phyloP scores from a whole-genome alignment of 2,888 invertebrate species.

The Pammene aurita region DNA sequence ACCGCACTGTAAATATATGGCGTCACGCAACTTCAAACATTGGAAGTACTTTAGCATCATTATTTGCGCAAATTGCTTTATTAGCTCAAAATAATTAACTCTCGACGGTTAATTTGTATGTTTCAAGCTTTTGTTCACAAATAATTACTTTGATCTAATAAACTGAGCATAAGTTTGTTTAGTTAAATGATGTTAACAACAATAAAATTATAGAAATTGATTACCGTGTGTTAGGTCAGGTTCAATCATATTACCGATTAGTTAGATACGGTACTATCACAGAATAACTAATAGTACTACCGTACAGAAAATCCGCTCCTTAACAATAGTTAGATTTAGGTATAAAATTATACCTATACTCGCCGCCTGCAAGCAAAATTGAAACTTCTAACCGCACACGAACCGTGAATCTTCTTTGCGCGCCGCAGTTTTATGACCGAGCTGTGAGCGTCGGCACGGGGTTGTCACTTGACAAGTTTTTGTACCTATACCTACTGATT shows the following conservation, averaged over 20 bases:
- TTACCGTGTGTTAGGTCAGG: slow-evolving; percentile 20
- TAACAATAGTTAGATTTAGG: too few species aligned
- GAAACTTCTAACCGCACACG: too few species aligned
- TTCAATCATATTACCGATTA: not conserved
- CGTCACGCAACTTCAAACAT: not conserved
- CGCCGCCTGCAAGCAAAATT: too few species aligned
- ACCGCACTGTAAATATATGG: not conserved
- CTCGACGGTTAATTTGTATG: slow-evolving; percentile 23
- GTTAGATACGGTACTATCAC: not conserved
- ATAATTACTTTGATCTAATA: slow-evolving; percentile 26
- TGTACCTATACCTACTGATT: too few species aligned
- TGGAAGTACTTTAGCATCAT: slow-evolving; percentile 14
- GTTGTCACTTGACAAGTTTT: too few species aligned
- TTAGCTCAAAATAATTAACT: slow-evolving; percentile 35
- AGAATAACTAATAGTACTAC: too few species aligned
- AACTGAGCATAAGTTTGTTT: slow-evolving; percentile 28
- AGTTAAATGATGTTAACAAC: slow-evolving; percentile 29
- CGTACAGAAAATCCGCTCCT: too few species aligned
- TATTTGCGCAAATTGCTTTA: slow-evolving; percentile 26
- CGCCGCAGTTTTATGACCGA: too few species aligned
- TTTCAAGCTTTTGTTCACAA: slow-evolving; percentile 26
- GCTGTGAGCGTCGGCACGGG: too few species aligned
- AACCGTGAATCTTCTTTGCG: too few species aligned
- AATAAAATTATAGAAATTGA: slow-evolving; percentile 27
- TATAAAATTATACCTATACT: too few species aligned